A percentile compares a stretch with the other conserved stretches of the same genome.
Evolutionary conservation across 2,113 vertebrate genomes (phyloP).

Genomic region (Tachycineta bicolor): DNA sequence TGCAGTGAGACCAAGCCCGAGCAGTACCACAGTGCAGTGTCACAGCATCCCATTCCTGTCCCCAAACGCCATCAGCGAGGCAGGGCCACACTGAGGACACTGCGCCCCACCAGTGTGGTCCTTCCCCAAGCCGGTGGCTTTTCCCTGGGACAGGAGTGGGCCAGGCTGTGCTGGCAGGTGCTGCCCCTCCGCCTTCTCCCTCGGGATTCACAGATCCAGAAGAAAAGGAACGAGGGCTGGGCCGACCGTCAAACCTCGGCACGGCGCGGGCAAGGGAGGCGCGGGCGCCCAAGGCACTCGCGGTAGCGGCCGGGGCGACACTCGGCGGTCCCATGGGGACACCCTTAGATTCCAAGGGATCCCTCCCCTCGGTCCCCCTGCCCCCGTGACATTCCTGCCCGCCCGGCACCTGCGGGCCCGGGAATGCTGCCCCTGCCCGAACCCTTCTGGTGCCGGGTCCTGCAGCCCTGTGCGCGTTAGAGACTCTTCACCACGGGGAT

Average conservation of each 20-base stretch:
- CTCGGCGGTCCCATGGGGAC: neutral
- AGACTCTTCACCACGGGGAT: slow-evolving; percentile 68
- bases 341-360: neutral
- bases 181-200: neutral
- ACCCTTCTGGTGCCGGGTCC: slow-evolving; percentile 57
- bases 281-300: neutral
- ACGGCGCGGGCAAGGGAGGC: neutral
- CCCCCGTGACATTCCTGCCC: neutral
- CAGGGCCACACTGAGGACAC: accelerated
- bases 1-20: neutral
- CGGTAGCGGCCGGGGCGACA: neutral
- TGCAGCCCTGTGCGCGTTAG: slow-evolving; percentile 54
- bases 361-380: neutral
- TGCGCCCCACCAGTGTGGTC: neutral
- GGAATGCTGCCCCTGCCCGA: slow-evolving; percentile 23
- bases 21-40: neutral
- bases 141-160: neutral
- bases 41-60: neutral
- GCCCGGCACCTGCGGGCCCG: neutral
- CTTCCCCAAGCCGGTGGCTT: neutral
- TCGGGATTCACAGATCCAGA: neutral
- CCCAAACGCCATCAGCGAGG: accelerated
- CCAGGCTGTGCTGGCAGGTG: neutral
- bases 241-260: neutral
- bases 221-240: neutral